Evolutionary conservation across 2,797 vertebrate species (phyloP).

Genomic region (Esox masquinongy): DNA sequence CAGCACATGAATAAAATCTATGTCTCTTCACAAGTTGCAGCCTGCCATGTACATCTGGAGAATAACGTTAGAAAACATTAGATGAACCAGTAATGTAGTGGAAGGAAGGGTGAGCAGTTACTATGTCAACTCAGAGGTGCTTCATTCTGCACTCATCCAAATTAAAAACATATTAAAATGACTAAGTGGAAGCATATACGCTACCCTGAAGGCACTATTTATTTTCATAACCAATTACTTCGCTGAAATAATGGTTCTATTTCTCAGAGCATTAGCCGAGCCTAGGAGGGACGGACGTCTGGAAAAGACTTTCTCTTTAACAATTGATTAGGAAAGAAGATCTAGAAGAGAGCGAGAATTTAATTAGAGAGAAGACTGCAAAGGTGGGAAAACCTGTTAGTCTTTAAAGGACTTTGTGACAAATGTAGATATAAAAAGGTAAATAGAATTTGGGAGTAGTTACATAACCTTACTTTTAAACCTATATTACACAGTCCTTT

Average conservation of each 20-base stretch:
- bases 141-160: neutral
- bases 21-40: neutral
- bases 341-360: neutral
- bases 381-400: neutral
- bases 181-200: conserved; percentile 11
- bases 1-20: neutral
- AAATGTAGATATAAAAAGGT: too few relatives aligned
- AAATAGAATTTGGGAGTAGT: too few relatives aligned
- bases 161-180: conserved; percentile 14
- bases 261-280: conserved; percentile 15
- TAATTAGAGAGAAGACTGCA: neutral
- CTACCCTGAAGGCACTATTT: conserved; percentile 12
- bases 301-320: neutral
- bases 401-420: too few relatives aligned
- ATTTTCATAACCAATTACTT: conserved; percentile 21
- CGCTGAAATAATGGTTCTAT: conserved; percentile 7
- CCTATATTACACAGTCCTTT: too few relatives aligned
- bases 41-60: neutral
- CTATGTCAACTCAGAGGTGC: conserved; percentile 7
- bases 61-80: neutral
- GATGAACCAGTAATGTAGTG: neutral
- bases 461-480: too few relatives aligned
- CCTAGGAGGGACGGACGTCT: neutral
- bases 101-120: neutral
- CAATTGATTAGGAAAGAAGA: neutral